Conservation (phyloP, 2,888 invertebrate species). For the Xiphydria camelus region DNA sequence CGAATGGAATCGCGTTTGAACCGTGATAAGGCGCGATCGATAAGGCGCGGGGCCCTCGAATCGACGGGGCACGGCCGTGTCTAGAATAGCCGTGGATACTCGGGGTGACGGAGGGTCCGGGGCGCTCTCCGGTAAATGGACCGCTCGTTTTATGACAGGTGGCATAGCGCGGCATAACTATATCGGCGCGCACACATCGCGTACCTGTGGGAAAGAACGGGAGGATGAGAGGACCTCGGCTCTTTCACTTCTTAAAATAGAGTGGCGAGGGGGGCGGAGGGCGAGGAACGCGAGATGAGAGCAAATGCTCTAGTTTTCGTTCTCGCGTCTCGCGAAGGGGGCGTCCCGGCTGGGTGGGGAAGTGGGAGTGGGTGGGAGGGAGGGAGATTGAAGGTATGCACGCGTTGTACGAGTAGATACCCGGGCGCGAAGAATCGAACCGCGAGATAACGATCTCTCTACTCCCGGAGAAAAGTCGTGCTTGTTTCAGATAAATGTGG, state of each 20-base stretch:
- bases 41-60: not conserved
- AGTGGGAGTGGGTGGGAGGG: no score
- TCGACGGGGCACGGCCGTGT: not conserved
- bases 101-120: not conserved
- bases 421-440: no score
- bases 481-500: no score
- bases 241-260: constrained; percentile 44
- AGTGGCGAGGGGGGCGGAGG: constrained; percentile 19
- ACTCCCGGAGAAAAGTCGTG: no score
- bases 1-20: no score
- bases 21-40: no score
- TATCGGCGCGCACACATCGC: constrained; percentile 4
- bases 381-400: no score
- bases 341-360: no score
- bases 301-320: constrained; percentile 44
- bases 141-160: constrained; percentile 10
- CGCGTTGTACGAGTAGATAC: no score
- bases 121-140: constrained; percentile 6
- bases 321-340: no score
- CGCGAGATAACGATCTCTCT: no score
- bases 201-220: not conserved
- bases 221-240: constrained; percentile 30
- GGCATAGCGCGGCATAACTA: constrained; percentile 4
- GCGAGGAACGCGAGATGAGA: constrained; percentile 28
- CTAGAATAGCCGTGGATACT: not conserved